Conservation (phyloP, 2,113 vertebrate species). For the Kryptolebias marmoratus region DNA sequence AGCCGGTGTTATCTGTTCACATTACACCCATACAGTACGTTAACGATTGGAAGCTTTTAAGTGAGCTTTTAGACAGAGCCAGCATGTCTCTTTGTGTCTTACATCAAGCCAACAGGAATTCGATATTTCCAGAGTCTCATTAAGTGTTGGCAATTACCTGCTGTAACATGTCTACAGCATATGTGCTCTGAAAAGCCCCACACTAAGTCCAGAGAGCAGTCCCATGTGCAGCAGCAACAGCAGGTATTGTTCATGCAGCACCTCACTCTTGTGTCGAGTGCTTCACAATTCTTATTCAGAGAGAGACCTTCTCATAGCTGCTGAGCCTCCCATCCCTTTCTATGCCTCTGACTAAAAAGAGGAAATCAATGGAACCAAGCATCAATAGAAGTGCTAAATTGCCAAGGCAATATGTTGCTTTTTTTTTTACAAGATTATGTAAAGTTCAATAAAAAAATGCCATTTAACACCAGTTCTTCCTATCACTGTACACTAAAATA, state of each 20-base stretch:
- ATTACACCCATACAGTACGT: conserved; percentile 47
- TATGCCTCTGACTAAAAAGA: conserved; percentile 55
- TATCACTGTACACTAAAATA: conserved; percentile 20
- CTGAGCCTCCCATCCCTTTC: conserved; percentile 53
- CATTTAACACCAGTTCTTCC: conserved; percentile 43
- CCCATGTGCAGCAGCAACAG: conserved; percentile 53
- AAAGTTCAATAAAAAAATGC: conserved; percentile 69
- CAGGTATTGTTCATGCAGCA: conserved; percentile 76
- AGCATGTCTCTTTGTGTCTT: conserved; percentile 59
- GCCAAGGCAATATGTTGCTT: conserved; percentile 52
- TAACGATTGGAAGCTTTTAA: conserved; percentile 58
- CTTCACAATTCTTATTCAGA: conserved; percentile 75
- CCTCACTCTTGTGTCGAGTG: conserved; percentile 63
- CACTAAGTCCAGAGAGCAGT: conserved; percentile 57
- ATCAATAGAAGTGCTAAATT: conserved; percentile 70
- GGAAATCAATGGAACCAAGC: conserved; percentile 74
- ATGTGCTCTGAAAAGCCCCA: conserved; percentile 60
- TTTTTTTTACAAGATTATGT: conserved; percentile 62
- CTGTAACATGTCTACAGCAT: conserved; percentile 62
- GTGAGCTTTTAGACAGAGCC: conserved; percentile 67
- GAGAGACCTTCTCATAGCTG: conserved; percentile 62
- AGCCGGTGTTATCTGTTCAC: conserved; percentile 24
- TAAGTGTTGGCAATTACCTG: conserved; percentile 65
- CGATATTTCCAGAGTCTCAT: conserved; percentile 71
- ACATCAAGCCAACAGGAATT: conserved; percentile 61